These are phyloP conservation scores for Turritopsis rubra DNA, from an alignment of 30 jellyfish, hydroid and myxozoan genomes.

Conservation along the genomic window DNA sequence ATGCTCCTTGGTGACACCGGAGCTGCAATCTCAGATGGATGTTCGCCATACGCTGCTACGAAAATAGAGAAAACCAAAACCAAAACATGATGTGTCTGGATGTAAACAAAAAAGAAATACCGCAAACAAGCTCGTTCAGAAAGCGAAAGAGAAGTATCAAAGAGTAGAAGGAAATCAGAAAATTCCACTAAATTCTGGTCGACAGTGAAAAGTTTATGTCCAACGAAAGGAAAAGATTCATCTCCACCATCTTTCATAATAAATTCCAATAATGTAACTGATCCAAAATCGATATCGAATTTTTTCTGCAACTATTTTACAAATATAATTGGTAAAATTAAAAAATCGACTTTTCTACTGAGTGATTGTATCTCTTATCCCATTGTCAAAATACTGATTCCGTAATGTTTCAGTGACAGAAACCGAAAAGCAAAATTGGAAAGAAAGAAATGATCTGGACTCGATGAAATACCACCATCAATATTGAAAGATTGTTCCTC, in stretches of 20 bases:
- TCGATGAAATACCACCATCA: slow-evolving; percentile 42
- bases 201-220: not conserved
- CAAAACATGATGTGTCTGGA: not conserved
- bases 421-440: not conserved
- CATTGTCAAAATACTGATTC: not conserved
- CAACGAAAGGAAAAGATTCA: not conserved
- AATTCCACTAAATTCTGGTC: not conserved
- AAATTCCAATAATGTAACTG: not conserved
- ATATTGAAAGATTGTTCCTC: slow-evolving; percentile 28
- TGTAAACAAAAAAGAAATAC: not conserved
- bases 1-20: not conserved
- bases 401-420: not conserved
- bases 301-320: not conserved
- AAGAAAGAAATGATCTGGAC: slow-evolving; percentile 37
- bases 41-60: not conserved
- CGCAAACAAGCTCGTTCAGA: not conserved
- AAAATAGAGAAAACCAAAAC: not conserved
- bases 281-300: not conserved
- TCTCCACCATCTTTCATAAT: not conserved
- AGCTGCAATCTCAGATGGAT: not conserved
- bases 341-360: not conserved
- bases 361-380: not conserved
- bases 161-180: not conserved
- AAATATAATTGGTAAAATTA: not conserved
- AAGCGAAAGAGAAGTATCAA: not conserved